phyloP scores from a whole-genome alignment of 2,888 invertebrate genomes.

The Proisotoma minuta region DNA sequence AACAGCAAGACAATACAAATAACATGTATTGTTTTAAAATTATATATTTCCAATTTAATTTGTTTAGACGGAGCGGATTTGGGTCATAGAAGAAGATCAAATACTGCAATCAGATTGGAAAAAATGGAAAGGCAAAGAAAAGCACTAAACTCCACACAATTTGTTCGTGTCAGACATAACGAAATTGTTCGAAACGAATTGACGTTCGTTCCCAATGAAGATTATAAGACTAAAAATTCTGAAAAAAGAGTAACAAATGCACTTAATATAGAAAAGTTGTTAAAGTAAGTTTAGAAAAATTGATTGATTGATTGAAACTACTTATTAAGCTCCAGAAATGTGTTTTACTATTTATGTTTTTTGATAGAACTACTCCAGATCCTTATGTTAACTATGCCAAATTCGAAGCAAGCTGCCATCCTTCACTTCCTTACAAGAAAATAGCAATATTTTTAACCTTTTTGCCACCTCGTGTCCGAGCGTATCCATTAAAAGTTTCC shows the following conservation, averaged over 20 bases:
- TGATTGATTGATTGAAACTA: not conserved
- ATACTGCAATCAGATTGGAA: slow-evolving; percentile 82
- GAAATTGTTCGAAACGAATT: slow-evolving; percentile 39
- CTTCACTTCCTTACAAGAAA: slow-evolving; percentile 60
- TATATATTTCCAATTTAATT: not conserved
- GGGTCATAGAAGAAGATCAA: slow-evolving; percentile 67
- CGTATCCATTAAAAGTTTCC: slow-evolving; percentile 76
- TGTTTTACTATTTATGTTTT: no score
- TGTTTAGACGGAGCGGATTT: slow-evolving; percentile 54
- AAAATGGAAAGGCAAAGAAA: slow-evolving; percentile 81
- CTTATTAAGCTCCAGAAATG: no score
- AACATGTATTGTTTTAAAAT: slow-evolving; percentile 1
- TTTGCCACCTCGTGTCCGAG: slow-evolving; percentile 71
- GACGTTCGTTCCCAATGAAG: slow-evolving; percentile 30
- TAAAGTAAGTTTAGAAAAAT: slow-evolving; percentile 33
- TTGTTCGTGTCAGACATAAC: slow-evolving; percentile 39
- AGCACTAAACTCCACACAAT: slow-evolving; percentile 49
- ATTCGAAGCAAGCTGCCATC: slow-evolving; percentile 71
- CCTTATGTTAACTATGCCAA: slow-evolving; percentile 74
- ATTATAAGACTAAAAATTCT: slow-evolving; percentile 19
- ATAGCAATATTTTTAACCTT: slow-evolving; percentile 88
- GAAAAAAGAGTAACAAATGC: slow-evolving; percentile 15
- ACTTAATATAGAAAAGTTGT: slow-evolving; percentile 33
- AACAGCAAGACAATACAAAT: not conserved
- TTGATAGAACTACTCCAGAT: slow-evolving; percentile 32